Percentiles rank a stretch among this genome's conserved stretches.
Evolutionary conservation across 2,113 vertebrate genomes (phyloP).

Genomic region (Oncorhynchus mykiss): DNA sequence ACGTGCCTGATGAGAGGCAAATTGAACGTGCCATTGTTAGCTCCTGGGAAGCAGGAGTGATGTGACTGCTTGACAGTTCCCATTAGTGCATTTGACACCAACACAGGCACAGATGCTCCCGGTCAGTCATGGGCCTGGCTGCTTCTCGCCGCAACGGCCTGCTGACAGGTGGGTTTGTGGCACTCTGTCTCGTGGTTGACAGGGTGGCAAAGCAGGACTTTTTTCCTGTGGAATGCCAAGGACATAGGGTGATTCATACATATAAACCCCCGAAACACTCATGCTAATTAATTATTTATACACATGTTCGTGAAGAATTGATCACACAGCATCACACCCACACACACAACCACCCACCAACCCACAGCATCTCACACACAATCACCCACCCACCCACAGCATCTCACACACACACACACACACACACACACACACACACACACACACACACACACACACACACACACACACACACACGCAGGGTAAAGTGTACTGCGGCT

Average conservation of each 20-base stretch:
- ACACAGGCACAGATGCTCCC: conserved; percentile 71
- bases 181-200: conserved; percentile 67
- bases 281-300: neutral
- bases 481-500: neutral
- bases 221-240: conserved; percentile 58
- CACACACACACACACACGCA: conserved; percentile 1
- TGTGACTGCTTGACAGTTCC: conserved; percentile 71
- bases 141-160: conserved; percentile 56
- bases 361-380: neutral
- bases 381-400: neutral
- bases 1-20: conserved; percentile 64
- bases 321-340: too few relatives aligned
- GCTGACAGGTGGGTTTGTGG: conserved; percentile 72
- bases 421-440: too few relatives aligned
- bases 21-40: conserved; percentile 69
- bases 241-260: conserved; percentile 40
- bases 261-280: conserved; percentile 19
- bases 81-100: conserved; percentile 74
- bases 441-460: neutral
- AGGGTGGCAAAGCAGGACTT: conserved; percentile 60
- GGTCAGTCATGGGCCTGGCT: conserved; percentile 65
- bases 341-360: neutral
- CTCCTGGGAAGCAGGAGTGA: conserved; percentile 56
- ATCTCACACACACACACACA: neutral
- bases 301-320: too few relatives aligned